Base-by-base conservation (phyloP, 2,113 vertebrate genomes). In the Hippocampus mohnikei region DNA sequence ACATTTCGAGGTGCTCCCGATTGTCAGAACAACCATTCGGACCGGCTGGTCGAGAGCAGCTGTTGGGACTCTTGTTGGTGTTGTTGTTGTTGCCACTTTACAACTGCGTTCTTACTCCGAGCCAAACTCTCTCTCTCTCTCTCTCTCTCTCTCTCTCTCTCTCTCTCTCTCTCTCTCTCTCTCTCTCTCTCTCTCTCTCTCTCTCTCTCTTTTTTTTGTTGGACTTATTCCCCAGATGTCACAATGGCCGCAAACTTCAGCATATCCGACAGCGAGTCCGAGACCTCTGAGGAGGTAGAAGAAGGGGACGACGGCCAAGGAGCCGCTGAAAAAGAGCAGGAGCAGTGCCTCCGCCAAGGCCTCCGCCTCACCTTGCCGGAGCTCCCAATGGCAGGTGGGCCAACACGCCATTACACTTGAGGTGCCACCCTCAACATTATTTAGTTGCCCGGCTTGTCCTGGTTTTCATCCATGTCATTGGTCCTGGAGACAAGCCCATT, bases 191-290 rank as follows among this genome's bases (percentile, higher is more conserved):
- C 16, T 50, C 42, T 0, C 10, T 11, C 42, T 50, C 48, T 18
- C 13, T 18, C 4, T 50, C 18, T 16, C 1, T 20, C 5, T 16
- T 52, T 9, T n/a, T 53, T 55, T 55, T 55, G 21, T 55, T 23
- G 2, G n/a, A 1, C 37, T 63, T n/a, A 7, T 46, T 27, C 13
- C 50, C 1, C 78, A 93, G 91, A 88, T 90, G 86, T 81, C 77
- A 82, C 74, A 59, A 93, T 93, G 93, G 89, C 83, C 29, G 67
- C 89, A 27, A 84, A 86, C 15, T 93, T 92, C 73, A 78, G 50
- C 0, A 87, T 93, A 66, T 93, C 91, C 16, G 92, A 90, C 88
- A 87, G 77, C 11, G 93, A 93, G 0, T 92, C 91, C 7, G 93
- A 92, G 2, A n/a, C 87, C 1, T 88, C 90, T 0, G 90, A 92